A percentile compares a stretch with the other conserved stretches of the same genome.
phyloP scores from a whole-genome alignment of 2,797 vertebrate species.

The Sardinella longiceps region DNA sequence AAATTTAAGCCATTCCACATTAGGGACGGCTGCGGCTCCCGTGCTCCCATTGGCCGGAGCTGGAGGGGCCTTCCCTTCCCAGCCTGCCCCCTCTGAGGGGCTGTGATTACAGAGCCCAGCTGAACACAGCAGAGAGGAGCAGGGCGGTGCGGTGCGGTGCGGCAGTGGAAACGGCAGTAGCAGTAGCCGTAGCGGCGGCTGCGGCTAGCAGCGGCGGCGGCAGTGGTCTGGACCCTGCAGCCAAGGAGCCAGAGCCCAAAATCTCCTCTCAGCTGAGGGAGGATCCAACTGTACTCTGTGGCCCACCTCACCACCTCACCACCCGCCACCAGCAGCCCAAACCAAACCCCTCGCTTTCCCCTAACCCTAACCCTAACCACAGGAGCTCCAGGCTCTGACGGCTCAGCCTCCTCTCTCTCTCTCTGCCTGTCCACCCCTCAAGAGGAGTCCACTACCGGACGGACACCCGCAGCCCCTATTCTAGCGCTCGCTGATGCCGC shows the following conservation, averaged over 20 bases:
- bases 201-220: not conserved
- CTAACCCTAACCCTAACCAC: not conserved
- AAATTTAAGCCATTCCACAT: constrained; percentile 66
- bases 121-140: not conserved
- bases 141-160: constrained; percentile 26
- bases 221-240: not conserved
- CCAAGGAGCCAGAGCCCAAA: constrained; percentile 2
- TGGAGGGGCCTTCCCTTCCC: constrained; percentile 50
- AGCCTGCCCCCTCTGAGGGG: constrained; percentile 44
- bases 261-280: not conserved
- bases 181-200: constrained; percentile 5
- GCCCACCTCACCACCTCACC: not conserved
- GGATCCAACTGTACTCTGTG: not conserved
- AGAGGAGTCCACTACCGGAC: constrained; percentile 16
- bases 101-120: constrained; percentile 41
- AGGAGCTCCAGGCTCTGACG: not conserved
- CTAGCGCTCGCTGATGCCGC: constrained; percentile 14
- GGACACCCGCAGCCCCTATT: not conserved
- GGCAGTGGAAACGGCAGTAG: not conserved
- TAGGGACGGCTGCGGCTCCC: constrained; percentile 59
- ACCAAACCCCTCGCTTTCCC: not conserved
- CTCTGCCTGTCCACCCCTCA: constrained; percentile 11
- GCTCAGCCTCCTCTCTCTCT: constrained; percentile 17
- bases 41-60: constrained; percentile 52
- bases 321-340: constrained; percentile 18